Conservation (phyloP, 2,113 vertebrate species). For the Cairina moschata region DNA sequence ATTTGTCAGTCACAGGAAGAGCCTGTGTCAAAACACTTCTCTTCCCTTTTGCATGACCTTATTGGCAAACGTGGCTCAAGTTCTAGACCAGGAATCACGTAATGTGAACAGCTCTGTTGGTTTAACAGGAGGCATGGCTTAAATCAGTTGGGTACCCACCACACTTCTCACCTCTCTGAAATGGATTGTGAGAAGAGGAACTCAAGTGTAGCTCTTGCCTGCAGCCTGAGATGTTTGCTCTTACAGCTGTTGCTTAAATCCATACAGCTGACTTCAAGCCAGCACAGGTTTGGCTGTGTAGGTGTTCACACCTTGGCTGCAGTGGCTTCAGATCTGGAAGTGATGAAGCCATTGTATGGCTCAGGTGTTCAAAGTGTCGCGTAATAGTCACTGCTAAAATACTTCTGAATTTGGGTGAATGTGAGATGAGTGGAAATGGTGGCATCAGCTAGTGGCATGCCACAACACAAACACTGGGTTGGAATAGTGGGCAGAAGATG, state of each 20-base stretch:
- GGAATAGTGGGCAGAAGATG: neutral
- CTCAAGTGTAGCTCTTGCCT: neutral
- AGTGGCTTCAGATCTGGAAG: neutral
- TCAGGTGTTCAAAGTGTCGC: fast-evolving
- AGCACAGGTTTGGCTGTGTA: fast-evolving
- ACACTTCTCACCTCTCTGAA: neutral
- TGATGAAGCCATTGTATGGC: neutral
- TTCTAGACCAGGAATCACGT: neutral
- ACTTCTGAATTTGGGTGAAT: neutral
- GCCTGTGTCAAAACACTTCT: fast-evolving
- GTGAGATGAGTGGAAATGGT: neutral
- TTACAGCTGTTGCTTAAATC: neutral
- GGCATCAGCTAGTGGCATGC: neutral
- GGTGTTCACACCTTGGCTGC: neutral
- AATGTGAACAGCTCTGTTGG: fast-evolving
- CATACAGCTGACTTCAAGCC: neutral
- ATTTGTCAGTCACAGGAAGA: neutral
- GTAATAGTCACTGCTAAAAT: neutral
- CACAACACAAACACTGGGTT: neutral
- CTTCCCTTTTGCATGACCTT: neutral
- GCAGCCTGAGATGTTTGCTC: neutral
- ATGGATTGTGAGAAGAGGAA: neutral
- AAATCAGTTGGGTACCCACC: neutral
- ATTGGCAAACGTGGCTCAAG: neutral
- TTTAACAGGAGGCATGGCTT: neutral